Evolutionary conservation across 2,113 vertebrate genomes (phyloP).

Genomic region (Antidorcas marsupialis): DNA sequence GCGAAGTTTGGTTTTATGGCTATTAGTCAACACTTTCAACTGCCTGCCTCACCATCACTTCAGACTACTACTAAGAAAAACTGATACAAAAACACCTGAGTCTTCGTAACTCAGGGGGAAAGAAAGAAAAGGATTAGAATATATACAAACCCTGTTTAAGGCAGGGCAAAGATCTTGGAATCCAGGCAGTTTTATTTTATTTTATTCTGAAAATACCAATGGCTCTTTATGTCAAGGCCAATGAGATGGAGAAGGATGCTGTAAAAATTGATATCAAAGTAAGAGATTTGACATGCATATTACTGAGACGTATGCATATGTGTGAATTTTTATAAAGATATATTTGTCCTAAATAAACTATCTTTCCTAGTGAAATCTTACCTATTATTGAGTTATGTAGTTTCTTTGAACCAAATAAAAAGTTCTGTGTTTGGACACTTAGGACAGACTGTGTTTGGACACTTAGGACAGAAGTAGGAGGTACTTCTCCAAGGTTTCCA

Average conservation of each 20-base stretch:
- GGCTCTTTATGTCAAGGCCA: neutral
- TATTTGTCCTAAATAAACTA: neutral
- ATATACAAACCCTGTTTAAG: neutral
- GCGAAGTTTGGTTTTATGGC: neutral
- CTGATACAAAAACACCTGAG: neutral
- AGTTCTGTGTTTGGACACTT: neutral
- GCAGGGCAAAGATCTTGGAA: neutral
- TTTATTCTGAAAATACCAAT: neutral
- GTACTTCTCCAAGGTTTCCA: neutral
- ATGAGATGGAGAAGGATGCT: neutral
- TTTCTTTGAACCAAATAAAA: neutral
- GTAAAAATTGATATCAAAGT: neutral
- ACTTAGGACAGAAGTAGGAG: neutral
- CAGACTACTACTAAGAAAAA: neutral
- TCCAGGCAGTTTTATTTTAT: neutral
- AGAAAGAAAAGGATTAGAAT: neutral
- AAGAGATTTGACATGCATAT: neutral
- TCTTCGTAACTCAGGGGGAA: neutral
- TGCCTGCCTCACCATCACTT: neutral
- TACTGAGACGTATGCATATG: fast-evolving
- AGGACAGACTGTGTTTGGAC: neutral
- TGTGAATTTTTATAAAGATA: neutral
- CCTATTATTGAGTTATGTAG: neutral
- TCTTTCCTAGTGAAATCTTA: neutral
- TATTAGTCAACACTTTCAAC: neutral